These are phyloP conservation scores for Epinotia bilunana DNA, from an alignment of 2,888 invertebrate species.

Conservation along the genomic window DNA sequence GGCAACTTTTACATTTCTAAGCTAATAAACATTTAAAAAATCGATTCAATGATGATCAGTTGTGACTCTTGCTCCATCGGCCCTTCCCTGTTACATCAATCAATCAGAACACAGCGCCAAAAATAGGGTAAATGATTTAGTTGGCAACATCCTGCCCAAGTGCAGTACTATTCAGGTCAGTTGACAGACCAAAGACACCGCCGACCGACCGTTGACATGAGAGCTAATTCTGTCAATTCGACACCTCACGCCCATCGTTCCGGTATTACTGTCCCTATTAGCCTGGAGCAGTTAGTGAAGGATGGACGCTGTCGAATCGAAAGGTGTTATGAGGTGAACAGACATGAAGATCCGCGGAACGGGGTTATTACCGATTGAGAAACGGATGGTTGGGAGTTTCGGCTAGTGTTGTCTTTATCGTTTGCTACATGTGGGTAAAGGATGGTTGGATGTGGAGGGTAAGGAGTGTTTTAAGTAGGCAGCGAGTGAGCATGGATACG, in stretches of 20 bases:
- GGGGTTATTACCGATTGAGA: constrained; percentile 5
- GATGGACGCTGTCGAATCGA: constrained; percentile 20
- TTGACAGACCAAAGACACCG: constrained; percentile 67
- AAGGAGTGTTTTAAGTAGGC: constrained; percentile 13
- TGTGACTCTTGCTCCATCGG: background rate
- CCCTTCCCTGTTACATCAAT: constrained; percentile 26
- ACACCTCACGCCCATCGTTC: constrained; percentile 5
- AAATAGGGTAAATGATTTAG: constrained; percentile 55
- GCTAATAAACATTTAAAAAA: background rate
- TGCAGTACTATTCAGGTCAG: constrained; percentile 69
- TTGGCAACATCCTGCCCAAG: constrained; percentile 62
- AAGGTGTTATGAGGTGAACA: background rate
- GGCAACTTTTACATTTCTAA: background rate
- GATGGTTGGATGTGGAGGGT: constrained; percentile 11
- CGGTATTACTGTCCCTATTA: constrained; percentile 17
- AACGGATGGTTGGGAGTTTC: background rate
- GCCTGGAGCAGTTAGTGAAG: constrained; percentile 3
- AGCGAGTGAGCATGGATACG: constrained; percentile 55
- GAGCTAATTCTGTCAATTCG: constrained; percentile 11
- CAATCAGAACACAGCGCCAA: constrained; percentile 44
- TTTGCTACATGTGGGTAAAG: constrained; percentile 16
- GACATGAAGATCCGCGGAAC: background rate
- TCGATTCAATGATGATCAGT: background rate
- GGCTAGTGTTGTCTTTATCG: constrained; percentile 22
- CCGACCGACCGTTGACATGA: constrained; percentile 64